A percentile compares a stretch with the other conserved stretches of the same genome.
Evolutionary conservation across 2,888 invertebrate genomes (phyloP).

Genomic region (Enoplolaimus lenunculus): DNA sequence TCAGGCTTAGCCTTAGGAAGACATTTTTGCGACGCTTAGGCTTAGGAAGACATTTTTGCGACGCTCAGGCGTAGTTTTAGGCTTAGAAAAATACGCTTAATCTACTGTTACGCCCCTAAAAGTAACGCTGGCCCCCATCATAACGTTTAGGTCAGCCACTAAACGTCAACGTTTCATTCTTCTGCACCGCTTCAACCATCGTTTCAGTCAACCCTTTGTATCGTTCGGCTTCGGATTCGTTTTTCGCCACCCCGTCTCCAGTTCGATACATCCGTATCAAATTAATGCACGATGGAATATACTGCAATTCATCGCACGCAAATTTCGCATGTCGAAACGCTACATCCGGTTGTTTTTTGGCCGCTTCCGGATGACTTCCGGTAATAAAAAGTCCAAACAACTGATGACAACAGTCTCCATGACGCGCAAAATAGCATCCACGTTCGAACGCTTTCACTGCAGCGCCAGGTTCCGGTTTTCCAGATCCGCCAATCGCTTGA

Average conservation of each 20-base stretch:
- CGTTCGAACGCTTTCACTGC: not conserved
- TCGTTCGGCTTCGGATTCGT: not conserved
- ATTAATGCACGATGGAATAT: not conserved
- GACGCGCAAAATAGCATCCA: not conserved
- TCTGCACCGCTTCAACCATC: not conserved
- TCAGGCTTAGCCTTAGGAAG: no score
- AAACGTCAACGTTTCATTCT: not conserved
- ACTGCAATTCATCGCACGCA: not conserved
- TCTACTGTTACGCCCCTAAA: no score
- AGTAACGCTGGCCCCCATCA: no score
- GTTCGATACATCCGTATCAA: not conserved
- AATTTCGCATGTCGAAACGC: not conserved
- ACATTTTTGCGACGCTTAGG: no score
- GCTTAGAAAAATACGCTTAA: no score
- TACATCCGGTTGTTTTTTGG: not conserved
- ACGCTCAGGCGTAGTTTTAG: no score
- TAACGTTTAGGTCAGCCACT: not conserved
- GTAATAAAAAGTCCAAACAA: not conserved
- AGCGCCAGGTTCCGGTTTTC: not conserved
- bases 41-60: no score
- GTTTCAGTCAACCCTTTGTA: not conserved
- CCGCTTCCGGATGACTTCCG: not conserved
- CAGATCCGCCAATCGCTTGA: not conserved
- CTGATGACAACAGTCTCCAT: not conserved
- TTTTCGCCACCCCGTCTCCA: not conserved